Evolutionary conservation across 2,797 vertebrate genomes (phyloP), one percentile per base, ranked within the genome.

Genomic region (Darevskia mixta): DNA sequence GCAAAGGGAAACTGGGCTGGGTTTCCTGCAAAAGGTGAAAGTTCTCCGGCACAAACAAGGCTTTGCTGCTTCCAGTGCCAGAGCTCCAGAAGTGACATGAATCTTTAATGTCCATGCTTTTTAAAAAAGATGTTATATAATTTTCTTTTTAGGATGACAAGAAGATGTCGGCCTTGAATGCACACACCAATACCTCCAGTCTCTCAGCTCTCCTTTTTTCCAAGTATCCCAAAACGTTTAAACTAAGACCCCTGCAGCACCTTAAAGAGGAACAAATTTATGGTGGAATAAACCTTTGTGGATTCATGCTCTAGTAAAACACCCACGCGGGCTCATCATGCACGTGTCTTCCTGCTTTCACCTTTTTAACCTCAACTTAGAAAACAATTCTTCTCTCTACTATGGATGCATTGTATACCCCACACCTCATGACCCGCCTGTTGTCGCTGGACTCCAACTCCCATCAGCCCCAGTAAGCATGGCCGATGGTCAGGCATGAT

Each of bases 141-240:
- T 35, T 49, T 72, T 83, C 4, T 83, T 83, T 49, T 72, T 25
- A 73, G 69, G n/a, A 73, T n/a, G 73, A 83, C n/a, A 67, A n/a
- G 13, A 5, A 45, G 7, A 82, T n/a, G 17, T 20, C 3, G 35
- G 2, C 32, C 45, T 73, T 58, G 11, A 32, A 58, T 25, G 5
- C 1, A 43, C 80, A 82, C 25, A 17, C 27, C 38, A 6, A 9
- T 69, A 29, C 3, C 13, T 82, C 32, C 38, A 23, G 13, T 35
- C n/a, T 41, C 7, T 41, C 15, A n/a, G n/a, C 49, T 78, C 29
- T 64, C 23, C 10, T 8, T 66, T 79, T 81, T 64, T 75, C 29
- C 32, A 61, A 29, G 2, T 41, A 10, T 75, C 32, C 11, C 11
- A 27, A 58, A 61, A 32, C 8, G 13, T 3, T 75, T 79, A 49